Percentiles rank a stretch among this genome's conserved stretches.
These are phyloP conservation scores for Buceros bicornis DNA, from an alignment of 2,797 vertebrate species.

Conservation along the genomic window DNA sequence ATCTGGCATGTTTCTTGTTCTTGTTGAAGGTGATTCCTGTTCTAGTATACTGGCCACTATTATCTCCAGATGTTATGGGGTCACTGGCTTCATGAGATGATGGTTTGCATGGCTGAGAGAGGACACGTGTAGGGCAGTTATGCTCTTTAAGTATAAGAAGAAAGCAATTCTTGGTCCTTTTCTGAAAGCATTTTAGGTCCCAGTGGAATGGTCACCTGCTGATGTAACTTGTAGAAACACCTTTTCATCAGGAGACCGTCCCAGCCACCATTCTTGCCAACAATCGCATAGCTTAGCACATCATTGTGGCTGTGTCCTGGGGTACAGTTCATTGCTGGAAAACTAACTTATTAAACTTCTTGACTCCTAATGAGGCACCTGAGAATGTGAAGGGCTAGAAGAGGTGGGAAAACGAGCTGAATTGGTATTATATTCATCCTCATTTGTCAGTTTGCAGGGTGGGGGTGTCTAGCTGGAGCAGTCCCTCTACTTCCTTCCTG, in stretches of 20 bases:
- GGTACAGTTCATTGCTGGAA: not conserved
- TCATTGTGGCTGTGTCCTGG: not conserved
- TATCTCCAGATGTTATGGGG: not conserved
- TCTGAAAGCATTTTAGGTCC: not conserved
- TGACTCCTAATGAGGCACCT: not conserved
- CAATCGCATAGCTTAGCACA: rapidly evolving
- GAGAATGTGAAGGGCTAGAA: not conserved
- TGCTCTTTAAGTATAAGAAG: not conserved
- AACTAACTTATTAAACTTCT: not conserved
- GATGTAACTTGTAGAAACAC: not conserved
- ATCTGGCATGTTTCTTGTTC: not conserved
- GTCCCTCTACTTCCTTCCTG: not conserved
- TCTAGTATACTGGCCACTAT: not conserved
- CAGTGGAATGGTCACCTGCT: not conserved
- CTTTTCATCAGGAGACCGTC: not conserved
- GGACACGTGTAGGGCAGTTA: not conserved
- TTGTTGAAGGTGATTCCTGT: not conserved
- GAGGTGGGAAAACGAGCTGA: not conserved
- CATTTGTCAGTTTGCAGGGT: not conserved
- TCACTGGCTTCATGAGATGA: not conserved
- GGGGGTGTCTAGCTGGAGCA: not conserved
- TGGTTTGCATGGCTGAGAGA: not conserved
- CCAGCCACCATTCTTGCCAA: not conserved
- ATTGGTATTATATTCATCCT: not conserved
- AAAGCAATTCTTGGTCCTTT: not conserved